Conservation (phyloP, 2,113 vertebrate species). For the Rhipidura dahli region DNA sequence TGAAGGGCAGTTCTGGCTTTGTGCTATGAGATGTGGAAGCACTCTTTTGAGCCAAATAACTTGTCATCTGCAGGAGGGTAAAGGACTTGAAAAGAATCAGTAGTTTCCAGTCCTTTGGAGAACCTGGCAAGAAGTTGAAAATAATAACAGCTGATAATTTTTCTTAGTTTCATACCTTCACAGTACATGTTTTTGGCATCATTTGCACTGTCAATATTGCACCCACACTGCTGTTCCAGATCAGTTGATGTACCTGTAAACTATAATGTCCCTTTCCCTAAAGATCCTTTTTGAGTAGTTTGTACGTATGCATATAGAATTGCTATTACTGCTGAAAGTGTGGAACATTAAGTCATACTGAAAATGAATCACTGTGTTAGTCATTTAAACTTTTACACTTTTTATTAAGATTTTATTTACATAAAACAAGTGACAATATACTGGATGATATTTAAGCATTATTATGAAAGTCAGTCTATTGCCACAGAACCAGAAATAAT, state of each 20-base stretch:
- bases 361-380: slow-evolving; percentile 53
- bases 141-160: slow-evolving; percentile 33
- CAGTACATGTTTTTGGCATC: not conserved
- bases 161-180: slow-evolving; percentile 42
- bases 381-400: slow-evolving; percentile 55
- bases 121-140: not conserved
- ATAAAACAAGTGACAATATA: slow-evolving; percentile 55
- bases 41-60: slow-evolving; percentile 14
- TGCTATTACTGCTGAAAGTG: not conserved
- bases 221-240: slow-evolving; percentile 10
- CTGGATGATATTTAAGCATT: slow-evolving; percentile 21
- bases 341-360: not conserved
- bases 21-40: not conserved
- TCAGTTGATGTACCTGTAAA: slow-evolving; percentile 2
- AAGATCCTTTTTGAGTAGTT: slow-evolving; percentile 36
- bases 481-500: slow-evolving; percentile 4
- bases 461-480: slow-evolving; percentile 27
- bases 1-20: not conserved
- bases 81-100: not conserved
- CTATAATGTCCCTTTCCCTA: slow-evolving; percentile 6
- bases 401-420: slow-evolving; percentile 67
- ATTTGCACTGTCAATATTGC: slow-evolving; percentile 9
- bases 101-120: not conserved
- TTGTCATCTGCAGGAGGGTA: not conserved
- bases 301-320: not conserved